Evolutionary conservation across 1,140 invertebrate genomes (phyloP).

Genomic region (Aphaenogaster ashmeadi): DNA sequence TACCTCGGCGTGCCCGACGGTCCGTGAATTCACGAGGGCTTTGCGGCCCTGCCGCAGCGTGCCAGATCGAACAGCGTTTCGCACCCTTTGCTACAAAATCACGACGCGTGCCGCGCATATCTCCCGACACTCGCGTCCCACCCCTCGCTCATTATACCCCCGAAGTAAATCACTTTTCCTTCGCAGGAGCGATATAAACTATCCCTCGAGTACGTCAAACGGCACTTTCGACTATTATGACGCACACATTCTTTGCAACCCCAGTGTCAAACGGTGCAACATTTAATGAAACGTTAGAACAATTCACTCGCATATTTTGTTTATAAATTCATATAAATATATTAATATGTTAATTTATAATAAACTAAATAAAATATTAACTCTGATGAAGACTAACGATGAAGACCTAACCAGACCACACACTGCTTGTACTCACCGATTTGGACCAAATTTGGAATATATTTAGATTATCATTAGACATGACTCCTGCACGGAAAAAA

Average conservation of each 20-base stretch:
- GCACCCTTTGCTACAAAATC: constrained; percentile 71
- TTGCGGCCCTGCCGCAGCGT: constrained; percentile 48
- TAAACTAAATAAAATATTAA: too few species aligned
- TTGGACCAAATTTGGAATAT: too few species aligned
- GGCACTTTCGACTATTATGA: constrained; percentile 29
- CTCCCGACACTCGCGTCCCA: constrained; percentile 24
- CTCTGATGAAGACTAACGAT: too few species aligned
- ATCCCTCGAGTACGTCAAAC: constrained; percentile 15
- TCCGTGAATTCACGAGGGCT: constrained; percentile 64
- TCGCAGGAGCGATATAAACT: not conserved
- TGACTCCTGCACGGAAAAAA: too few species aligned
- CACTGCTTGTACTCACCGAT: too few species aligned
- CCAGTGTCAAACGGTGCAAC: not conserved
- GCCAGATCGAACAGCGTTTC: constrained; percentile 53
- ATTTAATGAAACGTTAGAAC: not conserved
- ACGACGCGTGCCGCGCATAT: constrained; percentile 67
- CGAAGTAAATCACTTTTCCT: constrained; percentile 58
- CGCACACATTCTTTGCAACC: not conserved
- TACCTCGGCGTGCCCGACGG: constrained; percentile 47
- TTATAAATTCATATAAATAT: not conserved
- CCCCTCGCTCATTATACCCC: constrained; percentile 39
- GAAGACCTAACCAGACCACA: too few species aligned
- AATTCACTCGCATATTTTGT: not conserved
- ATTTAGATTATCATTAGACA: too few species aligned
- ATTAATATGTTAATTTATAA: not conserved